Evolutionary conservation across 2,797 vertebrate species (phyloP).

Genomic region (Alca torda): DNA sequence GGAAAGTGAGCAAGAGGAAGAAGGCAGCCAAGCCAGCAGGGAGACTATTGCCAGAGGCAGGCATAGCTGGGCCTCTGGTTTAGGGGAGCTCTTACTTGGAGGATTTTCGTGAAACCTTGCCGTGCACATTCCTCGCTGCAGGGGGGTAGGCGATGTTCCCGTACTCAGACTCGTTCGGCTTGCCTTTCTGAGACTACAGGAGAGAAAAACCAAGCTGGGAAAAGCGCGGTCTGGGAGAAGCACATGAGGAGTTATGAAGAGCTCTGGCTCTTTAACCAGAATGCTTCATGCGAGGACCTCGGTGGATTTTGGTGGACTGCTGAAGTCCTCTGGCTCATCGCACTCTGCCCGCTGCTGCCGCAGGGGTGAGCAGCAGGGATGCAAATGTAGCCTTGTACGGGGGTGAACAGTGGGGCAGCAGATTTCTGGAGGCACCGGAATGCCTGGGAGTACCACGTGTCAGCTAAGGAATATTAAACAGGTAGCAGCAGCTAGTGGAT

Average conservation of each 20-base stretch:
- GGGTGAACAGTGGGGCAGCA: background rate
- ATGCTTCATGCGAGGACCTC: background rate
- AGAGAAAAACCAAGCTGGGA: background rate
- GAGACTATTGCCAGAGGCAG: background rate
- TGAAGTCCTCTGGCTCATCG: background rate
- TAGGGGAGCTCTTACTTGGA: conserved; percentile 86
- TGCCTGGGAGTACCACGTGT: background rate
- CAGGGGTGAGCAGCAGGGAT: background rate
- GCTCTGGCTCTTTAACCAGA: background rate
- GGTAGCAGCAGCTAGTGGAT: background rate
- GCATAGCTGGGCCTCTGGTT: background rate
- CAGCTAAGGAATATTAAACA: background rate
- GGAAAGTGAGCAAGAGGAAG: background rate
- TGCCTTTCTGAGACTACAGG: conserved; percentile 71
- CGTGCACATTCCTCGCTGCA: conserved; percentile 76
- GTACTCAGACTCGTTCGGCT: conserved; percentile 83
- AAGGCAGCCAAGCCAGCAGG: background rate
- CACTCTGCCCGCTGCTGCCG: accelerated
- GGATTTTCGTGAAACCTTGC: conserved; percentile 80
- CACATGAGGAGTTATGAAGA: background rate
- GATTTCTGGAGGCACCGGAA: background rate
- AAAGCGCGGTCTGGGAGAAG: background rate
- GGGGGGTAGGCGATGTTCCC: conserved; percentile 86
- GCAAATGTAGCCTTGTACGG: background rate
- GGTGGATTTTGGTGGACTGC: background rate